A percentile compares a stretch with the other conserved stretches of the same genome.
phyloP scores from a whole-genome alignment of 2,797 vertebrate genomes.

The Xenops minutus region DNA sequence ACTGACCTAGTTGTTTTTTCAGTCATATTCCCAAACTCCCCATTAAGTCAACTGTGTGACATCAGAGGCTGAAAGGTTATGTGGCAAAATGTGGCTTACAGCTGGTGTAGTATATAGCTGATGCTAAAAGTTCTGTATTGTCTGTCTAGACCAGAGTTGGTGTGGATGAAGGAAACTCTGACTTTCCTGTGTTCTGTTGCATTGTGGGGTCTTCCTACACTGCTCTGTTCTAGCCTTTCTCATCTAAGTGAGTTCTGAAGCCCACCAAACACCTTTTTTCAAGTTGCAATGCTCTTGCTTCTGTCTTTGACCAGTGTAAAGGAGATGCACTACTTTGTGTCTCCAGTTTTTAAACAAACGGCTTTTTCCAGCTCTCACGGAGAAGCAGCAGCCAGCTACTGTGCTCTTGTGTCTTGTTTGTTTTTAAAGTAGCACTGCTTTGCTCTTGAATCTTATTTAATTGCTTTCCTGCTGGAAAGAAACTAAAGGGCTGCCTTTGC shows the following conservation, averaged over 20 bases:
- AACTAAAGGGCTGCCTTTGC: neutral
- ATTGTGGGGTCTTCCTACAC: neutral
- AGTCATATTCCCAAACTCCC: neutral
- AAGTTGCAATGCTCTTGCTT: neutral
- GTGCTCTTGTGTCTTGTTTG: neutral
- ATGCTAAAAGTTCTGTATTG: neutral
- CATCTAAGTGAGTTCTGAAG: neutral
- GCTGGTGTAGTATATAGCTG: neutral
- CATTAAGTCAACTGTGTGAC: neutral
- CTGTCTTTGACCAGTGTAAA: neutral
- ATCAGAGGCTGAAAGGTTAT: neutral
- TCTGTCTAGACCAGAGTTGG: neutral
- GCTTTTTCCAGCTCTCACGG: neutral
- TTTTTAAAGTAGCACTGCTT: neutral
- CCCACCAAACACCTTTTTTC: neutral
- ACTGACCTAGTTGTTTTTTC: neutral
- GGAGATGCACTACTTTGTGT: neutral
- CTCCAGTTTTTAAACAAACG: neutral
- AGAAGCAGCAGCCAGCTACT: neutral
- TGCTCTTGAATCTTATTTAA: conserved; percentile 5
- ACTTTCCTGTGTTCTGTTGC: neutral
- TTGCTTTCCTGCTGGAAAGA: conserved; percentile 17
- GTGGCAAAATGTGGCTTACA: neutral
- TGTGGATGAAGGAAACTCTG: neutral
- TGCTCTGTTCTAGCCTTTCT: neutral